Evolutionary conservation across 2,888 invertebrate genomes (phyloP).

Genomic region (Apotomis betuletana): DNA sequence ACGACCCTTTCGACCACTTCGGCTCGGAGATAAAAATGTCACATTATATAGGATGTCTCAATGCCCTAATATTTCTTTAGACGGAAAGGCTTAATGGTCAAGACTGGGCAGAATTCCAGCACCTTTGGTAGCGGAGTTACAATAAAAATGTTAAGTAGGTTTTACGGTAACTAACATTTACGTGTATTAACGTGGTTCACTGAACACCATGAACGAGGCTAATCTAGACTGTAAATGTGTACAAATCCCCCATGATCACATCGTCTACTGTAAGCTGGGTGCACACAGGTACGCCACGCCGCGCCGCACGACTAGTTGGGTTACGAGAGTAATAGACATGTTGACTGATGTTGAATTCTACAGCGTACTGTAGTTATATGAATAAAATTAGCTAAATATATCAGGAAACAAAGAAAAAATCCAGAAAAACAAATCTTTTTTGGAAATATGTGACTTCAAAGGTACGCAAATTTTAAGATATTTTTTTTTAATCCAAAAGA

Average conservation of each 20-base stretch:
- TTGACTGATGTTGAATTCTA: too few species aligned
- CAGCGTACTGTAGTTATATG: too few species aligned
- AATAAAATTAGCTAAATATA: too few species aligned
- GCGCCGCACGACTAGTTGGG: background rate
- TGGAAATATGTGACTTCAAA: too few species aligned
- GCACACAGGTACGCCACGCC: background rate
- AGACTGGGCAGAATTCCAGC: slow-evolving; percentile 13
- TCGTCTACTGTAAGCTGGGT: background rate
- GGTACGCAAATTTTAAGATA: too few species aligned
- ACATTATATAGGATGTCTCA: slow-evolving; percentile 23
- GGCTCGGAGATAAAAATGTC: slow-evolving; percentile 28
- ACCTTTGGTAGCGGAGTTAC: background rate
- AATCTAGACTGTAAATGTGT: background rate
- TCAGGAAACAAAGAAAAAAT: too few species aligned
- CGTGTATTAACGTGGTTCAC: too few species aligned
- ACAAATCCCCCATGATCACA: background rate
- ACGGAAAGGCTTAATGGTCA: background rate
- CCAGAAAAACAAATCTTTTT: too few species aligned
- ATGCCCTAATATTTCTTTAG: slow-evolving; percentile 10
- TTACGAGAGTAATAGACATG: background rate
- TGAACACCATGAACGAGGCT: background rate
- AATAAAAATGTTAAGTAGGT: background rate
- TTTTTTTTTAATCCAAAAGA: too few species aligned
- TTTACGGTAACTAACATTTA: too few species aligned
- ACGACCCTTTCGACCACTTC: slow-evolving; percentile 28